phyloP scores from a whole-genome alignment of 2,113 vertebrate species.

The Carettochelys insculpta region DNA sequence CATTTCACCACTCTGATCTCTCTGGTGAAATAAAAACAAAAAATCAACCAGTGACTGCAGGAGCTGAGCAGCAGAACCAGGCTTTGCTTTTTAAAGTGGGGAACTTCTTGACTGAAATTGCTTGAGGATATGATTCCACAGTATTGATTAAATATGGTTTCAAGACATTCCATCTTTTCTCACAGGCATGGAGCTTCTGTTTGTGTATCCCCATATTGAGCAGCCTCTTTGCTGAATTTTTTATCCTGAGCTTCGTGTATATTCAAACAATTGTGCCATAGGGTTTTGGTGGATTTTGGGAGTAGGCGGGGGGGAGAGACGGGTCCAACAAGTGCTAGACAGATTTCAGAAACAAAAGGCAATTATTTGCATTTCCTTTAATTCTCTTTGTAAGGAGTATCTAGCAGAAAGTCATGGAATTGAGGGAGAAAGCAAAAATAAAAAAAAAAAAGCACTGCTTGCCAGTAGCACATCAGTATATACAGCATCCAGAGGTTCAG shows the following conservation, averaged over 20 bases:
- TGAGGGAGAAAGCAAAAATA: not conserved
- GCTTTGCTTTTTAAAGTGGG: not conserved
- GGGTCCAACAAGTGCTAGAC: not conserved
- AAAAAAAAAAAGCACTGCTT: no score
- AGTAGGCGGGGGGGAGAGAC: no score
- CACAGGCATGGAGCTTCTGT: not conserved
- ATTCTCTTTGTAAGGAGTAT: not conserved
- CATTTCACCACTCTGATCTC: no score
- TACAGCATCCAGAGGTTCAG: not conserved
- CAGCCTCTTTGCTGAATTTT: not conserved
- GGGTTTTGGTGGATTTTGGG: not conserved
- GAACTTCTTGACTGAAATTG: not conserved
- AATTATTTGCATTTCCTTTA: not conserved
- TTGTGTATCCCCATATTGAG: not conserved
- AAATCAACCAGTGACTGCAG: not conserved
- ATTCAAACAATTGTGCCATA: not conserved
- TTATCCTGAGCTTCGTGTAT: not conserved
- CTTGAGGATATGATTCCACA: not conserved
- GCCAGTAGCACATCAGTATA: not conserved
- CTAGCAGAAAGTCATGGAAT: not conserved
- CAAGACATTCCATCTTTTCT: not conserved
- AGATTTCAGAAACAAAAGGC: not conserved
- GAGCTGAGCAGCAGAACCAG: not conserved
- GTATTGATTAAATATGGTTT: not conserved
- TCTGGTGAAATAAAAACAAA: no score